A percentile compares a stretch with the other conserved stretches of the same genome.
Conservation (phyloP, 2,888 invertebrate genomes). For the Seladonia tumulorum region DNA sequence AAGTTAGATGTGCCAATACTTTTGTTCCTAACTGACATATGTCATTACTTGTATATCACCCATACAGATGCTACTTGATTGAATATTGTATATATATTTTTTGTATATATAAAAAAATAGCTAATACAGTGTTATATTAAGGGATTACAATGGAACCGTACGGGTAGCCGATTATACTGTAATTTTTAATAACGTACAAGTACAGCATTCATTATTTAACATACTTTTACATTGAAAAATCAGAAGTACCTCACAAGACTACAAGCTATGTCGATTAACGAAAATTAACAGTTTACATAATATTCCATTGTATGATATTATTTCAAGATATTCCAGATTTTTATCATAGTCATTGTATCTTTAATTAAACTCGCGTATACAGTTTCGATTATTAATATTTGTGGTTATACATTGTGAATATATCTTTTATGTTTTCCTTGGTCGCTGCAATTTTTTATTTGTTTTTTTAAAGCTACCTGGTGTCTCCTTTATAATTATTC, state of each 20-base stretch:
- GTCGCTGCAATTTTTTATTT: slow-evolving; percentile 40
- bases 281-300: slow-evolving; percentile 20
- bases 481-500: slow-evolving; percentile 58
- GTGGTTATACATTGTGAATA: slow-evolving; percentile 43
- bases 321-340: slow-evolving; percentile 37
- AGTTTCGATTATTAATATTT: slow-evolving; percentile 44
- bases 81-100: too few species aligned
- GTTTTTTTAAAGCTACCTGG: slow-evolving; percentile 43
- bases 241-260: slow-evolving; percentile 30
- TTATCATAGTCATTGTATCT: slow-evolving; percentile 35
- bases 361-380: slow-evolving; percentile 32
- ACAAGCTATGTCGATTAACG: slow-evolving; percentile 36
- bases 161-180: slow-evolving; percentile 42
- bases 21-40: too few species aligned
- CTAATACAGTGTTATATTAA: neutral
- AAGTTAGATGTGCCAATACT: too few species aligned
- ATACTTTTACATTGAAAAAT: slow-evolving; percentile 53
- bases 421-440: slow-evolving; percentile 47
- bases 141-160: slow-evolving; percentile 40
- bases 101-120: neutral
- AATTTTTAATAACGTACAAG: slow-evolving; percentile 53
- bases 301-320: slow-evolving; percentile 22
- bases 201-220: slow-evolving; percentile 55
- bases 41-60: too few species aligned
- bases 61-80: too few species aligned